These are phyloP conservation scores for Chamaetylas fuelleborni DNA, from an alignment of 2,113 vertebrate genomes.

Conservation along the genomic window DNA sequence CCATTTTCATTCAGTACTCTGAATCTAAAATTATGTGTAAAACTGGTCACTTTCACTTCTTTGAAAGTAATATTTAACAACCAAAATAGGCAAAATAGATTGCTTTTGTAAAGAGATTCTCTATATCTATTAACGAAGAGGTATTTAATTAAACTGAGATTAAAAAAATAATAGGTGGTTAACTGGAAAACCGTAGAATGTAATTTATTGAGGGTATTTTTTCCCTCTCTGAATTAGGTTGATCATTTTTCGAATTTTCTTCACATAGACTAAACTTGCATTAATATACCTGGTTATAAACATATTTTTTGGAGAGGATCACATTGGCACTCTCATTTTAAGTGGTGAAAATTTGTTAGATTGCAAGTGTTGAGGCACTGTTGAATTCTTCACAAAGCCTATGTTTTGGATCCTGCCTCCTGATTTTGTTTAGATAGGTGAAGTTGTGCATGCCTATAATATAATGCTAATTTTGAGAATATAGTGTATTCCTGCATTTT, in stretches of 20 bases:
- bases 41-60: background rate
- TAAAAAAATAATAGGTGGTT: background rate
- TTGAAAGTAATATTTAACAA: background rate
- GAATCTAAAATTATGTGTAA: background rate
- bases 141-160: background rate
- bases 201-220: background rate
- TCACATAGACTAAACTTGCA: background rate
- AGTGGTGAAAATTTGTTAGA: background rate
- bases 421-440: slow-evolving; percentile 2
- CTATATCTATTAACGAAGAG: background rate
- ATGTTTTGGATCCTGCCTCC: background rate
- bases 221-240: background rate
- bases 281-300: background rate
- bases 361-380: background rate
- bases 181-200: background rate
- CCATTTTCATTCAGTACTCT: background rate
- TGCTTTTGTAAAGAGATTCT: background rate
- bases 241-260: background rate
- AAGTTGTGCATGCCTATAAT: slow-evolving; percentile 40
- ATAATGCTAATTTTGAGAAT: background rate
- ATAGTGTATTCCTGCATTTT: slow-evolving; percentile 20
- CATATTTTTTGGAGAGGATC: background rate
- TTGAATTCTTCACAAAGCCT: background rate
- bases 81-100: background rate
- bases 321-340: background rate